These are phyloP conservation scores for Pectinophora gossypiella DNA, from an alignment of 1,140 invertebrate genomes.

Conservation along the genomic window DNA sequence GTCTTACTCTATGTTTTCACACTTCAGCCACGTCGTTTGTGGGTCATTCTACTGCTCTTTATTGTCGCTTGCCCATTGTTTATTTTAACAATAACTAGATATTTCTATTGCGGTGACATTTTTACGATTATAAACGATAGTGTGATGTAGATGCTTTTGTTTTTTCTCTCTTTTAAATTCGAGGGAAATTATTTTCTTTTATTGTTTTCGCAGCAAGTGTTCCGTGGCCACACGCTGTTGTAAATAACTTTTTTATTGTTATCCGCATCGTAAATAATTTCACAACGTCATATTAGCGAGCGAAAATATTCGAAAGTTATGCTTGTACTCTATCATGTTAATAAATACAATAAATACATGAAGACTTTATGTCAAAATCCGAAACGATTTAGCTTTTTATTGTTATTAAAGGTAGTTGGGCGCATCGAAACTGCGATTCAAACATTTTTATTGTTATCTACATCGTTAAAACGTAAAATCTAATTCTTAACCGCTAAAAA, in stretches of 20 bases:
- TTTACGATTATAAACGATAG: constrained; percentile 58
- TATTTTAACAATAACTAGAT: constrained; percentile 64
- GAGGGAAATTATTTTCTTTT: constrained; percentile 18
- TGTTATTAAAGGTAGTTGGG: not conserved
- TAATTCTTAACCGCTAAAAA: too few species aligned
- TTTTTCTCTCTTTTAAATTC: not conserved
- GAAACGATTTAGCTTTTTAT: not conserved
- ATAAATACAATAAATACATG: not conserved
- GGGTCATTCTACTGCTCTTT: constrained; percentile 46
- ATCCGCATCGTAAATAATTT: constrained; percentile 24
- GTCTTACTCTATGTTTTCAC: constrained; percentile 38
- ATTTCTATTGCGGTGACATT: constrained; percentile 54
- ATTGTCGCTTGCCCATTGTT: constrained; percentile 55
- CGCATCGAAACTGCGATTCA: not conserved
- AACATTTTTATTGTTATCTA: not conserved
- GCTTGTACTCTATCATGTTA: constrained; percentile 7
- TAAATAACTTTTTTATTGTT: constrained; percentile 32
- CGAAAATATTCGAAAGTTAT: constrained; percentile 13
- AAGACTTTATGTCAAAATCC: not conserved
- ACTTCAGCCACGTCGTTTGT: constrained; percentile 44
- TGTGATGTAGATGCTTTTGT: not conserved
- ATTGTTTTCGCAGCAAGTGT: constrained; percentile 26
- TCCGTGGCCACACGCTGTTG: constrained; percentile 20
- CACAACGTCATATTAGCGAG: not conserved
- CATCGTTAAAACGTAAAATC: not conserved